phyloP scores from a whole-genome alignment of 1,140 invertebrate genomes.

The Pissodes strobi region DNA sequence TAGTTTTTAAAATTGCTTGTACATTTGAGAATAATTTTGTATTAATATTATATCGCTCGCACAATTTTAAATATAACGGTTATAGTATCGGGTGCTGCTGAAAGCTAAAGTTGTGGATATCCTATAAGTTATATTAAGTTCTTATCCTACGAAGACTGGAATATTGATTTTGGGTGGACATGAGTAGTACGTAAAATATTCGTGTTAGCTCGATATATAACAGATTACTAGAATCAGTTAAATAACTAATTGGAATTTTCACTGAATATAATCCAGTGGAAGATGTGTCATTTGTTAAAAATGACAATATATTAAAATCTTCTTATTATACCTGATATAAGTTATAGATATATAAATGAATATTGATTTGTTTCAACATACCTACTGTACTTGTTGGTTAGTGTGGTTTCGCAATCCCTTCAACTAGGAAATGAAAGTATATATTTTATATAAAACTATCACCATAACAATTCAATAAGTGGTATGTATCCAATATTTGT shows the following conservation, averaged over 20 bases:
- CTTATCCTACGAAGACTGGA: conserved; percentile 34
- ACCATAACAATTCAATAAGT: too few relatives aligned
- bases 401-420: conserved; percentile 4
- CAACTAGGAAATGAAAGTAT: background rate
- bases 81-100: background rate
- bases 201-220: background rate
- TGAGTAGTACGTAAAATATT: conserved; percentile 28
- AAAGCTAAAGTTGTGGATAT: too few relatives aligned
- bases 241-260: too few relatives aligned
- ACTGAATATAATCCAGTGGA: too few relatives aligned
- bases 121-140: too few relatives aligned
- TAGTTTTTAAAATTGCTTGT: conserved; percentile 22
- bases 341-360: conserved; percentile 13
- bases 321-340: too few relatives aligned
- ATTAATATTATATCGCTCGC: background rate
- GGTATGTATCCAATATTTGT: too few relatives aligned
- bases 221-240: too few relatives aligned
- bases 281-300: too few relatives aligned
- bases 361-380: conserved; percentile 29
- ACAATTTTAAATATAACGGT: conserved; percentile 12
- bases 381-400: conserved; percentile 29
- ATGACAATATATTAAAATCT: too few relatives aligned
- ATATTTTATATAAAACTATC: background rate
- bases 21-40: conserved; percentile 23
- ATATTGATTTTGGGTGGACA: conserved; percentile 51